Base-by-base conservation (phyloP, 1,140 invertebrate species). In the Drosophila ercepeae region DNA sequence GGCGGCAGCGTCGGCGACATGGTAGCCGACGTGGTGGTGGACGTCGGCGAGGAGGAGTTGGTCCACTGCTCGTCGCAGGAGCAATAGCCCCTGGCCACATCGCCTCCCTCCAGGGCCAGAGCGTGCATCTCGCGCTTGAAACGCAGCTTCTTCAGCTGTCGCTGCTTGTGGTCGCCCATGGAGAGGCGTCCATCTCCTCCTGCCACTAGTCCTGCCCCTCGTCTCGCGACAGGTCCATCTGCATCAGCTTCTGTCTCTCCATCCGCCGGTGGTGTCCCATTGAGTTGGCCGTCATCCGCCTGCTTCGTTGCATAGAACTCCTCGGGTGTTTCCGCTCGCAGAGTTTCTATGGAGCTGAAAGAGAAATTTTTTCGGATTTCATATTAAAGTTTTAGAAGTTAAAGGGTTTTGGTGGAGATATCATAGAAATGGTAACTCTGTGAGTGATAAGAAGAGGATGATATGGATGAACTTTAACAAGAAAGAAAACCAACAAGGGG, bases 31-130 rank as follows among this genome's bases (percentile, higher is more conserved):
- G 79, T 69, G 44, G 79, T 64, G 32, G 79, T 81, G 13, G 81
- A 74, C 44, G 81, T 72, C 34, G 86, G 74, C 41, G 89, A 90
- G 6, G 83, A 79, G 23, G 78, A 83, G 61, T 89, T 89, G 13
- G 84, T 83, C 84, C 84, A 90, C 64, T 90, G 89, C 49, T 90
- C 89, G 42, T 90, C 89, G 60, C 89, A 90, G 52, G 89, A 90
- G 57, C 89, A 90, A 57, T 90, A 90, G 39, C 89, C 89, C 8
- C 81, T 69, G 21, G 84, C 89, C 51, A 79, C 83, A 58, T 90
- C 89, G 48, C 84, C 89, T 9, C 84, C 89, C 54, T 90, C 89
- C 48, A 90, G 55, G 2, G 89, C 78, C 16, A 90, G 29, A 4
- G 81, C 89, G 42, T 90, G 89, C 25, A 78, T 69, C 59, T 90